phyloP scores from a whole-genome alignment of 2,113 vertebrate genomes.

The Vidua chalybeata region DNA sequence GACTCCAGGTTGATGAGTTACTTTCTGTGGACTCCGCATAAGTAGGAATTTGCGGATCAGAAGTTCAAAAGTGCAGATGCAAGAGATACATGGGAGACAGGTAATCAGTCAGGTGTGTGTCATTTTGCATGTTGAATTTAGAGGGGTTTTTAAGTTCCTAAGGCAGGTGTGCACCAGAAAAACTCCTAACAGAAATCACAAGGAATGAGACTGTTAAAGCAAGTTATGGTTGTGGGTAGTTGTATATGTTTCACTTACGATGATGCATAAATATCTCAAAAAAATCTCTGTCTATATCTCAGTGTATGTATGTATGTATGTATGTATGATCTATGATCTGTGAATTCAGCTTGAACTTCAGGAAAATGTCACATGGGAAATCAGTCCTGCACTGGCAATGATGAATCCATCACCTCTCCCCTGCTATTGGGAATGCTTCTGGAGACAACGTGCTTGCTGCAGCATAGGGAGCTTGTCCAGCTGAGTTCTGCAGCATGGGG shows the following conservation, averaged over 20 bases:
- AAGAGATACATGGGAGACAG: background rate
- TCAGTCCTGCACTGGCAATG: background rate
- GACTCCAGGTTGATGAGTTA: conserved; percentile 51
- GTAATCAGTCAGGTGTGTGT: background rate
- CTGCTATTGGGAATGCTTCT: background rate
- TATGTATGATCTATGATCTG: background rate
- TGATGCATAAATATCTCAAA: background rate
- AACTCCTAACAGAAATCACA: background rate
- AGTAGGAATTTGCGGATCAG: background rate
- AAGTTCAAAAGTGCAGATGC: conserved; percentile 57
- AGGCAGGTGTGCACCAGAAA: background rate
- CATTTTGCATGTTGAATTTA: background rate
- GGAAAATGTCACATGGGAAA: background rate
- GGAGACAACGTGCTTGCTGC: background rate
- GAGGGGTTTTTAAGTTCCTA: background rate
- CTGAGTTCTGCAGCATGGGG: background rate
- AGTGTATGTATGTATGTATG: background rate
- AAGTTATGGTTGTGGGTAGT: background rate
- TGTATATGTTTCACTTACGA: background rate
- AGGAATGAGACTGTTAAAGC: background rate
- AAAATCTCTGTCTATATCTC: background rate
- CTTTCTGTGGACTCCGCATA: background rate
- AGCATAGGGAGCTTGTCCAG: background rate
- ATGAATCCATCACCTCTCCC: background rate
- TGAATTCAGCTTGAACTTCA: background rate